Base-by-base conservation (phyloP, 1,140 invertebrate species). In the Solen grandis region DNA sequence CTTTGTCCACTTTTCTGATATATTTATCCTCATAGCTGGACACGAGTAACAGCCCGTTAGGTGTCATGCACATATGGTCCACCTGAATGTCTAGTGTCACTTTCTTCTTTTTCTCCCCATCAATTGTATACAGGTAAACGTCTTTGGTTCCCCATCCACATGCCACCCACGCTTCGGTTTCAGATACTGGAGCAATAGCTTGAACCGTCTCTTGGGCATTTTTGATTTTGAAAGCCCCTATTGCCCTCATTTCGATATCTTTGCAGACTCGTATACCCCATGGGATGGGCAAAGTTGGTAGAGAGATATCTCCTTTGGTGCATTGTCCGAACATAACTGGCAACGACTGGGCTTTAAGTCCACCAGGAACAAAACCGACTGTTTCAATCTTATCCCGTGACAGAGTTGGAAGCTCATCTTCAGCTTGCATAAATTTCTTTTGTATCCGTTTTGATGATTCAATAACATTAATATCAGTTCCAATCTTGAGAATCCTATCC, bases 11-110 rank as follows among this genome's bases (percentile, higher is more conserved):
- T 66, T 84, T 84, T 5, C 82, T 75, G 22, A 86, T 82, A 50
- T 86, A 84, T 60, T 86, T 86, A 31, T 80, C 85, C 19, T 86
- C 85, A 38, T 86, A 86, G 41, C 85, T 86, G 8, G 85, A 84
- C 16, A 86, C 81, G 29, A 82, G 78, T 19, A 84, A 36, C 38
- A 84, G 83, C 8, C 85, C 85, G 36, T 70, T 63, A 3, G 82
- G 79, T 16, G 68, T 81, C 5, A 72, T 69, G 35, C 77, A 63
- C 16, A 86, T 81, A 38, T 86, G 83, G 50, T 86, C 85, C 14
- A 86, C 78, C 36, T 86, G 85, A 63, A 86, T 83, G 25, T 84
- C 83, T 31, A 86, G 38, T 25, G 78, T 81, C 19, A 79, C 69
- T 22, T 81, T 82, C 2, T 76, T 82, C 27, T 78, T 62, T 66